These are phyloP conservation scores for Pseudochirops corinnae DNA, from an alignment of 2,797 vertebrate species.

Conservation along the genomic window DNA sequence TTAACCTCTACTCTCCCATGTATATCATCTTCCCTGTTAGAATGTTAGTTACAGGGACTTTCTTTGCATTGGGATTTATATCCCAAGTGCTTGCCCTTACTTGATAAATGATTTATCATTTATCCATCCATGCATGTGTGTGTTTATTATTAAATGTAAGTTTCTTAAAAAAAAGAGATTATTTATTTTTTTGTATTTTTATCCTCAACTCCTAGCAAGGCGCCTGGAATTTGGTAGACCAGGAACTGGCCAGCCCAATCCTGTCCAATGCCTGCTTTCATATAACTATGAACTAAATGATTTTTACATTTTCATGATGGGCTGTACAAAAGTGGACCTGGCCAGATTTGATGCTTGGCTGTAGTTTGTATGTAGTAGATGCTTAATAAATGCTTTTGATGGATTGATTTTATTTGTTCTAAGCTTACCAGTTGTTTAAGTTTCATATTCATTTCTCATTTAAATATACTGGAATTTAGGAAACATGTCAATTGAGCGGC, in stretches of 20 bases:
- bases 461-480: not conserved
- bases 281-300: not conserved
- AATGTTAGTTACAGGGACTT: not conserved
- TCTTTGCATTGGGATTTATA: not conserved
- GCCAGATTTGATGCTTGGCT: not conserved
- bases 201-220: not conserved
- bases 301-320: not conserved
- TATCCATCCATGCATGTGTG: not conserved
- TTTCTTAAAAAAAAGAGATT: not conserved
- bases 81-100: not conserved
- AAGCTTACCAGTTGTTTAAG: not conserved
- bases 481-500: not conserved
- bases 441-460: not conserved
- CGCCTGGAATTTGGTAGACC: not conserved
- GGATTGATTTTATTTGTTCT: not conserved
- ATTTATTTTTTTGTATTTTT: not conserved
- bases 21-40: not conserved
- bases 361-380: not conserved
- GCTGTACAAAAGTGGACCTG: not conserved
- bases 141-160: not conserved
- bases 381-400: not conserved
- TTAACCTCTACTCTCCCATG: not conserved
- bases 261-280: not conserved
- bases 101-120: not conserved
- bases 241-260: not conserved